Base-by-base conservation (phyloP, 2,113 vertebrate species). In the Thamnophis sirtalis region DNA sequence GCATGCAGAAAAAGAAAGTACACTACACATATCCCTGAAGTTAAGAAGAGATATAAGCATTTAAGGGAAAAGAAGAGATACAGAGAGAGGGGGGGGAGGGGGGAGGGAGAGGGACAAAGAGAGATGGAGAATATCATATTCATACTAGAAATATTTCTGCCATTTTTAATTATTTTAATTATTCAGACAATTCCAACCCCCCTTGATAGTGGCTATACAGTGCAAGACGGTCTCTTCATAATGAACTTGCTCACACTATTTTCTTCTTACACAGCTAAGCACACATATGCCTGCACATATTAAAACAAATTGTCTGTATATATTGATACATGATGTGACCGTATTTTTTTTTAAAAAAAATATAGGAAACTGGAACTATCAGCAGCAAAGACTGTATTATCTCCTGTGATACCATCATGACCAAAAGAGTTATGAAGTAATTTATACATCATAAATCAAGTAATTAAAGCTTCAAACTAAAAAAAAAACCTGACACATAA, bases 211-310 rank as follows among this genome's bases (percentile, higher is more conserved):
- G 96, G 91, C 94, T 94, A 95, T 94, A 96, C 94, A 95, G 84
- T 96, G 96, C 95, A 97, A 94, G 86, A 97, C 96, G 95, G 93
- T 87, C 73, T 96, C 91, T 94, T 95, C 92, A 96, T 94, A 93
- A 94, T 94, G 0, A 95, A 94, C 93, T 91, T 96, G 63, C 93
- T 96, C 84, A 96, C 94, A 93, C 84, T 96, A 89, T 94, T 94
- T 91, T 97, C 96, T 91, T 97, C 95, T 91, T 94, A 94, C 63
- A 95, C 92, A 90, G 51, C 97, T 97, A 92, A 55, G 95, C 17
- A 95, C 21, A 28, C 26, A 50, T 17, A n/a, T 15, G 58, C 11
- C 11, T 13, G 7, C 5, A n/a, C 24, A 91, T n/a, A 50, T 53
- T 17, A 13, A 68, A 33, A 50, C 73, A 51, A 28, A 60, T 48